Evolutionary conservation across 92 coral and sea anemone species (phyloP), one percentile per base, ranked within the genome.

Genomic region (Palythoa grandis): DNA sequence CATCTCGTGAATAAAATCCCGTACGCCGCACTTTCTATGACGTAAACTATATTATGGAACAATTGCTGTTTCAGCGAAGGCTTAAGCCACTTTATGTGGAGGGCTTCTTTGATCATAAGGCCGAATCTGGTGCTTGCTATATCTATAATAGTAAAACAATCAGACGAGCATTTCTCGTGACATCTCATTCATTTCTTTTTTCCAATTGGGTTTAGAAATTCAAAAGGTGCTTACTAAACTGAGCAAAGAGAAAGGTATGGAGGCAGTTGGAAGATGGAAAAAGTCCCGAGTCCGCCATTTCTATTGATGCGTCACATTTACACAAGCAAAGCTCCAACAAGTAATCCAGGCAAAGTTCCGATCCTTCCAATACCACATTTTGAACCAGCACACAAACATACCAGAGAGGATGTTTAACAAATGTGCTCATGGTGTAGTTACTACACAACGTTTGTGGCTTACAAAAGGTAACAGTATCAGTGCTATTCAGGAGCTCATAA

Each of bases 281-380:
- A 92, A 89, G 69, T 88, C 95, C 48, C 89, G 95, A 83, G 87
- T 92, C 17, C 23, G 92, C 74, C 92, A 92, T 74, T 87, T 82
- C 35, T 92, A 92, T 67, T 89, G 95, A 91, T 69, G 90, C 38
- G 92, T 86, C 9, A 92, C 90, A 38, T 92, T 90, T 17, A 83
- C 91, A 47, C 70, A 66, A 72, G 60, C 54, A 43, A 56, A 79
- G 3, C 79, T 61, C 56, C 91, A 91, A 25, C 82, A 83, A 61
- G 86, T 91, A 20, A 85, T 76, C 19, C 61, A 85, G 16, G 94
- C 94, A 52, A 91, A 91, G 82, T 91, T 89, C 74, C 84, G 89
- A 35, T 77, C 92, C 78, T 89, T 89, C 60, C 86, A 85, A 11
- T 85, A 69, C 23, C 92, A 89, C 76, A 76, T 91, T 12, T 57